Percentiles rank a stretch among this genome's conserved stretches.
These are phyloP conservation scores for Stenodera caucasica DNA, from an alignment of 2,888 invertebrate genomes.

Conservation along the genomic window DNA sequence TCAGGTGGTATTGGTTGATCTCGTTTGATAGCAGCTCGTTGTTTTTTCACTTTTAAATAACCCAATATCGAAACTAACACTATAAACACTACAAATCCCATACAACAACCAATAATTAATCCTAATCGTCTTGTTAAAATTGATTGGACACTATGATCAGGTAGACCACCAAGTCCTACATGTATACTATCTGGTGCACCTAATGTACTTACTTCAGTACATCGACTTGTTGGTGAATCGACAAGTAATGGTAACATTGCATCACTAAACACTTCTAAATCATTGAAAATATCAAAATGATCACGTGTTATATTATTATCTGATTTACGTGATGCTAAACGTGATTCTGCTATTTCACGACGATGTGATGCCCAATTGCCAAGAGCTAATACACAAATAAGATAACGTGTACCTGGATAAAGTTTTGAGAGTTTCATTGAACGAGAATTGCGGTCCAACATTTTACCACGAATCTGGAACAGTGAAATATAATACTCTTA, in stretches of 20 bases:
- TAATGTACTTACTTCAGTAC: conserved; percentile 74
- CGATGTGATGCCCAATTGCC: conserved; percentile 69
- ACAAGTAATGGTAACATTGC: conserved; percentile 61
- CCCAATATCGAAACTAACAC: conserved; percentile 82
- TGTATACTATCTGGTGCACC: conserved; percentile 70
- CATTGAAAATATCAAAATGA: conserved; percentile 35
- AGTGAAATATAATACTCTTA: no score
- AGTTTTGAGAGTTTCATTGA: conserved; percentile 75
- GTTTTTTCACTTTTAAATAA: conserved; percentile 83
- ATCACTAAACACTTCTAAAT: conserved; percentile 60
- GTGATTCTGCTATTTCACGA: conserved; percentile 58
- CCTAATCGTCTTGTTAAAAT: conserved; percentile 80
- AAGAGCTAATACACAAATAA: conserved; percentile 85
- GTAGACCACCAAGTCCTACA: conserved; percentile 55
- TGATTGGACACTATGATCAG: conserved; percentile 63
- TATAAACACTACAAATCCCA: conserved; percentile 84
- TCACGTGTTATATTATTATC: conserved; percentile 52
- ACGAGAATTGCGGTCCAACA: conserved; percentile 72
- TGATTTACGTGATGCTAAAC: conserved; percentile 55
- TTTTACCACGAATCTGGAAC: conserved; percentile 73
- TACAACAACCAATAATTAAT: conserved; percentile 82
- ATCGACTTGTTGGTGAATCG: conserved; percentile 75
- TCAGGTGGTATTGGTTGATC: conserved; percentile 74
- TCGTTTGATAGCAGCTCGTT: conserved; percentile 73
- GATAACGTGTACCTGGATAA: conserved; percentile 77